These are phyloP conservation scores for Samia ricini DNA, from an alignment of 1,140 invertebrate genomes.

Conservation along the genomic window DNA sequence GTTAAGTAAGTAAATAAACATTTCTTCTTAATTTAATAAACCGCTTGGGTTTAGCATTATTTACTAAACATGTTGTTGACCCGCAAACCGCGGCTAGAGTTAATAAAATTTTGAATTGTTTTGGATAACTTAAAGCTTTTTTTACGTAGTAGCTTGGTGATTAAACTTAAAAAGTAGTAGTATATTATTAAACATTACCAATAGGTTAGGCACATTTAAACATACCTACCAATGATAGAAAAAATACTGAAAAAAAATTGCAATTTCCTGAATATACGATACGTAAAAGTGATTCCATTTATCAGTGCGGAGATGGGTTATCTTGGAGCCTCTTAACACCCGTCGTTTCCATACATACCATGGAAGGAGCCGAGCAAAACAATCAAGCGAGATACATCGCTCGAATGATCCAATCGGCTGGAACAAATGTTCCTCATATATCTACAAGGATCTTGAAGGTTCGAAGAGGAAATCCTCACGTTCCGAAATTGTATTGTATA, in stretches of 20 bases:
- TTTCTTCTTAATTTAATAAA: neutral
- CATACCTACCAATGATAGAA: too few species aligned
- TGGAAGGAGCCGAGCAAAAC: conserved; percentile 58
- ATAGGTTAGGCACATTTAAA: too few species aligned
- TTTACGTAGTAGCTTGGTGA: too few species aligned
- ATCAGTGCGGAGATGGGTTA: conserved; percentile 34
- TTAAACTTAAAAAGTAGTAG: too few species aligned
- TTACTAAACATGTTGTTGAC: neutral
- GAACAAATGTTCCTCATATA: conserved; percentile 59
- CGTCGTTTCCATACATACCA: conserved; percentile 38
- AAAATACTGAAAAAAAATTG: neutral
- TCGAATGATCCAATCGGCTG: conserved; percentile 56
- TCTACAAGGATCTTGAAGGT: conserved; percentile 23
- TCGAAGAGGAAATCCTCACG: neutral
- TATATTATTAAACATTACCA: too few species aligned
- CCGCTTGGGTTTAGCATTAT: neutral
- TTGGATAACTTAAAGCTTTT: too few species aligned
- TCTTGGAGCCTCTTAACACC: conserved; percentile 18
- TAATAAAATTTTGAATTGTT: too few species aligned
- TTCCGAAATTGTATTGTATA: too few species aligned
- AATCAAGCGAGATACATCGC: conserved; percentile 57
- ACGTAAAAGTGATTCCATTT: conserved; percentile 12
- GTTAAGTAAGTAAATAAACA: neutral
- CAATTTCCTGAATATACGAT: neutral
- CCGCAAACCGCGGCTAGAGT: too few species aligned